These are phyloP conservation scores for Antedon bifida DNA, from an alignment of 35 echinoderm and acorn worm genomes.

Conservation along the genomic window DNA sequence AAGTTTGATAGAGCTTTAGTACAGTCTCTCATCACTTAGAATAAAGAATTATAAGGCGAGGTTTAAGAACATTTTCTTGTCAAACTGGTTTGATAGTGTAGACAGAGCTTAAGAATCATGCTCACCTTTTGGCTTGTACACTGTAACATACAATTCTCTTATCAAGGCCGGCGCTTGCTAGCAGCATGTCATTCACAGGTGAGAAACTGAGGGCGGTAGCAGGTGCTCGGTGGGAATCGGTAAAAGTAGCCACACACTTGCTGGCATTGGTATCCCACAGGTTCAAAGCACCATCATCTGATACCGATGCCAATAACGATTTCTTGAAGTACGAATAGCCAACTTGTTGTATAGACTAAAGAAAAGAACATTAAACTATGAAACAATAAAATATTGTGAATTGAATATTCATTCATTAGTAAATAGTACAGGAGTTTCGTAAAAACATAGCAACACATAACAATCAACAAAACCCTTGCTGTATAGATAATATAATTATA, in stretches of 20 bases:
- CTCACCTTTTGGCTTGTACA: constrained; percentile 66
- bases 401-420: neutral
- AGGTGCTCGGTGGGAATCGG: constrained; percentile 65
- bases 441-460: no score
- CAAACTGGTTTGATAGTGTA: no score
- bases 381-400: neutral
- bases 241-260: constrained; percentile 52
- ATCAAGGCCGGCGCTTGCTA: constrained; percentile 65
- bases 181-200: constrained; percentile 68
- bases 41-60: no score
- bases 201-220: constrained; percentile 70
- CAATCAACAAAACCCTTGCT: neutral
- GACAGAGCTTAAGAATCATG: no score
- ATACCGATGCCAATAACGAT: constrained; percentile 57
- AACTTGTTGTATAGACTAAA: constrained; percentile 51
- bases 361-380: neutral
- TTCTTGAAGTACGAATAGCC: constrained; percentile 95
- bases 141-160: constrained; percentile 89
- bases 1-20: no score
- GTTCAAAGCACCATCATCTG: constrained; percentile 77
- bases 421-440: no score
- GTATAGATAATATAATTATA: no score
- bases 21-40: no score
- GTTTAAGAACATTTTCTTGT: no score
- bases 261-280: constrained; percentile 81